Percentiles rank a stretch among this genome's conserved stretches.
phyloP scores from a whole-genome alignment of 2,888 invertebrate genomes.

The Netelia inedita region DNA sequence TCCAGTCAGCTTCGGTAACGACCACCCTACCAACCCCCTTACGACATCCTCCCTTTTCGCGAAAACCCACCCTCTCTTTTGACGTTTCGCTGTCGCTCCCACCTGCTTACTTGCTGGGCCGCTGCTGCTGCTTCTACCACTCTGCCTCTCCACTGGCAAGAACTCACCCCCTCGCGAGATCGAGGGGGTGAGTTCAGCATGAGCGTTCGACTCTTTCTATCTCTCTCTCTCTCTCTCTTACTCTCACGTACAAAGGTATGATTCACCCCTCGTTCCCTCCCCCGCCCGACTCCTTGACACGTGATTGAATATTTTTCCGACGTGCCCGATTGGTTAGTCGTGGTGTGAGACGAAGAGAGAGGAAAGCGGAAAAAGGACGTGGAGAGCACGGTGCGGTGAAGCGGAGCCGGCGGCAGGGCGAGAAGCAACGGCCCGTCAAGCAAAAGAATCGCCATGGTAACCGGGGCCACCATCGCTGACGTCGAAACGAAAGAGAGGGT shows the following conservation, averaged over 20 bases:
- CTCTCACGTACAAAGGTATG: slow-evolving; percentile 52
- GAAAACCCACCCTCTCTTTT: slow-evolving; percentile 65
- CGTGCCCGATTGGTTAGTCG: slow-evolving; percentile 84
- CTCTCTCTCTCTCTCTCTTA: slow-evolving; percentile 70
- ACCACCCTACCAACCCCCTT: slow-evolving; percentile 31
- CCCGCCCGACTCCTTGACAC: slow-evolving; percentile 82
- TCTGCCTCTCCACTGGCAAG: slow-evolving; percentile 40
- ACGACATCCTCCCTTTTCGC: slow-evolving; percentile 1
- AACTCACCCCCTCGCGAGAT: slow-evolving; percentile 69
- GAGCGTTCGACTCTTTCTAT: slow-evolving; percentile 56
- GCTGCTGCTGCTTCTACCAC: slow-evolving; percentile 32
- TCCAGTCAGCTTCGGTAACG: slow-evolving; percentile 65
- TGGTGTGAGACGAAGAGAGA: slow-evolving; percentile 76
- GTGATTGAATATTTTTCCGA: slow-evolving; percentile 85
- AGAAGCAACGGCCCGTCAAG: slow-evolving; percentile 82
- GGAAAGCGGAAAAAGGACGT: slow-evolving; percentile 61
- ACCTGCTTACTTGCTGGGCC: slow-evolving; percentile 60
- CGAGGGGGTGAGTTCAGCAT: slow-evolving; percentile 65
- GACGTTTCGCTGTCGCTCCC: slow-evolving; percentile 60
- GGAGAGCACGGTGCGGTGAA: slow-evolving; percentile 36
- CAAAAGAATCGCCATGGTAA: slow-evolving; percentile 84
- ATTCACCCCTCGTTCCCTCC: slow-evolving; percentile 69
- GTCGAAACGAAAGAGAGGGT: slow-evolving; percentile 66
- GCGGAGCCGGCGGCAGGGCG: slow-evolving; percentile 62
- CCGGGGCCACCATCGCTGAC: slow-evolving; percentile 75